A percentile compares a stretch with the other conserved stretches of the same genome.
phyloP scores from a whole-genome alignment of 1,140 invertebrate species.

The Ceratina australensis region DNA sequence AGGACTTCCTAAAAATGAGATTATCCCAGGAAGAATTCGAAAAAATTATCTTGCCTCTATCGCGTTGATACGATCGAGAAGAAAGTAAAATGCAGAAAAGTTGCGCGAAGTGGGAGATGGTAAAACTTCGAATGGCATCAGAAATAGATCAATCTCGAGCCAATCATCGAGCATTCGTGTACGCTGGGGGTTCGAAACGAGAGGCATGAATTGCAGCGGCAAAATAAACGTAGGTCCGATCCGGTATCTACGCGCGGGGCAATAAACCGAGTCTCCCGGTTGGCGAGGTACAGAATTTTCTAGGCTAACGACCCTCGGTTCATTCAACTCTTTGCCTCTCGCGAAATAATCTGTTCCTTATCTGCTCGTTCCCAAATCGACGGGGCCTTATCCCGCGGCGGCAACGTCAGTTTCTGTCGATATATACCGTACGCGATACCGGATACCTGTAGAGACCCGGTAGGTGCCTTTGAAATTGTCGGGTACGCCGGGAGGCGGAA shows the following conservation, averaged over 20 bases:
- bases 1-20: too few relatives aligned
- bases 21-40: too few relatives aligned
- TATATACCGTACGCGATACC: not conserved
- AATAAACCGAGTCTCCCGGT: slow-evolving; percentile 8
- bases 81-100: too few relatives aligned
- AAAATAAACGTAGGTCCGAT: not conserved
- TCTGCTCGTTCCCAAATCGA: not conserved
- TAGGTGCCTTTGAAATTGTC: not conserved
- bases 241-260: not conserved
- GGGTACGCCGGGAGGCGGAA: not conserved
- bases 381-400: not conserved
- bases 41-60: too few relatives aligned
- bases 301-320: slow-evolving; percentile 2
- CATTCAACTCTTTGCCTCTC: not conserved
- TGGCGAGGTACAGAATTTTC: not conserved
- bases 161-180: too few relatives aligned
- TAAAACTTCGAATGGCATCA: too few relatives aligned
- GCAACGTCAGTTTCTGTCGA: not conserved
- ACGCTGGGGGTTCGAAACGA: too few relatives aligned
- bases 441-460: not conserved
- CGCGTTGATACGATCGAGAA: too few relatives aligned
- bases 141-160: too few relatives aligned
- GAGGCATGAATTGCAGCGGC: not conserved
- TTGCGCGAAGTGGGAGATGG: too few relatives aligned
- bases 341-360: not conserved